These are phyloP conservation scores for Rhynchonycteris naso DNA, from an alignment of 2,797 vertebrate species.

Conservation along the genomic window DNA sequence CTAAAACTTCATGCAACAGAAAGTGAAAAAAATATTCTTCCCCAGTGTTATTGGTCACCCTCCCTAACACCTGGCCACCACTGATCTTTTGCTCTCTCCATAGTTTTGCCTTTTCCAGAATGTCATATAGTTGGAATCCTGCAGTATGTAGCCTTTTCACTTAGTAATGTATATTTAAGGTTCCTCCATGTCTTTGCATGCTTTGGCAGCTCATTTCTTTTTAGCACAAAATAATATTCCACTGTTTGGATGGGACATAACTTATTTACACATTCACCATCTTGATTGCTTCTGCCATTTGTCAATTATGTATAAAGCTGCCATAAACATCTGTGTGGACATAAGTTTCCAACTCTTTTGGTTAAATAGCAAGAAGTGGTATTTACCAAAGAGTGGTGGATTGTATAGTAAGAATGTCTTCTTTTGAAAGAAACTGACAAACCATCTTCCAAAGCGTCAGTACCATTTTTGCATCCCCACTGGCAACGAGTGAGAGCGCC, in stretches of 20 bases:
- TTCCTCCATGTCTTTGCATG: too few relatives aligned
- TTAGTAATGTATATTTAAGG: too few relatives aligned
- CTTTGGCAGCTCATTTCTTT: neutral
- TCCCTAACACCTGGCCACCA: neutral
- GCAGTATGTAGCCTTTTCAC: neutral
- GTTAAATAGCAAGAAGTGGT: neutral
- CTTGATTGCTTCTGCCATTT: neutral
- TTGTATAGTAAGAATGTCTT: neutral
- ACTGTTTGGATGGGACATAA: neutral
- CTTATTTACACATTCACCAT: neutral
- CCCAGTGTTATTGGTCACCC: too few relatives aligned
- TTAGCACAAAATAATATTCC: too few relatives aligned
- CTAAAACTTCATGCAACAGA: too few relatives aligned
- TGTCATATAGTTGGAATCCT: neutral
- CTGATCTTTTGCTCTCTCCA: neutral
- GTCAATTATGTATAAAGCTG: neutral
- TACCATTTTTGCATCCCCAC: fast-evolving
- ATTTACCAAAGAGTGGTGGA: too few relatives aligned
- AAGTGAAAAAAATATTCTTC: too few relatives aligned
- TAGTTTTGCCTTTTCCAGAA: neutral
- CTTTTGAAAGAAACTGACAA: neutral
- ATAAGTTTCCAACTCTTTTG: neutral
- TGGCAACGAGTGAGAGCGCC: neutral
- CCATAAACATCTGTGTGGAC: neutral
- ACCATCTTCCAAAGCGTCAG: neutral